These are phyloP conservation scores for Nysson spinosus DNA, from an alignment of 2,888 invertebrate genomes.

Conservation along the genomic window DNA sequence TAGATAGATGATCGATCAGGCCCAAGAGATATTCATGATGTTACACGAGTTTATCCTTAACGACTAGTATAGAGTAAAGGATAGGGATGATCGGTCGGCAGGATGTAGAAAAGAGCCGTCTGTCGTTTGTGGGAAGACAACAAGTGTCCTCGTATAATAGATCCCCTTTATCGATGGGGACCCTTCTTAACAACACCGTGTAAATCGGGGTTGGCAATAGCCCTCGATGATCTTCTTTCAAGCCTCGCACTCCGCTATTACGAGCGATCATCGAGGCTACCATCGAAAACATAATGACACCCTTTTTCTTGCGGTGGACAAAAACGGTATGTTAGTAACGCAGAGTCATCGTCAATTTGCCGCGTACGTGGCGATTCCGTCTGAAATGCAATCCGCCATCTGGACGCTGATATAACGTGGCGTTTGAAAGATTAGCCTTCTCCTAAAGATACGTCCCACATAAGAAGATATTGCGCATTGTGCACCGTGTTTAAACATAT, in stretches of 20 bases:
- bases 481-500: conserved; percentile 13
- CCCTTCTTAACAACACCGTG: conserved; percentile 26
- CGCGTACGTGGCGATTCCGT: conserved; percentile 4
- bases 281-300: neutral
- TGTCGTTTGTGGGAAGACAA: conserved; percentile 50
- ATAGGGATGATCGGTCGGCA: conserved; percentile 15
- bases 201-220: neutral
- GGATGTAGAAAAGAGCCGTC: conserved; percentile 56
- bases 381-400: conserved; percentile 40
- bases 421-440: conserved; percentile 44
- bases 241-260: neutral
- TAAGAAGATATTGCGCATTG: conserved; percentile 12
- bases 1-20: conserved; percentile 23
- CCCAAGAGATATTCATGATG: conserved; percentile 19
- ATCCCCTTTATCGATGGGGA: conserved; percentile 30
- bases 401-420: conserved; percentile 21
- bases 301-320: neutral
- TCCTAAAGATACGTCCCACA: neutral
- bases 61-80: conserved; percentile 6
- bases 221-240: conserved; percentile 7
- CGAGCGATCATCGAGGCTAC: neutral
- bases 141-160: conserved; percentile 49
- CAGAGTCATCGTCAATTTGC: conserved; percentile 15
- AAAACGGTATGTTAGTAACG: neutral
- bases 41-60: conserved; percentile 20